Conservation (phyloP, 2,797 vertebrate genomes). For the Paramormyrops hopkinsi region DNA sequence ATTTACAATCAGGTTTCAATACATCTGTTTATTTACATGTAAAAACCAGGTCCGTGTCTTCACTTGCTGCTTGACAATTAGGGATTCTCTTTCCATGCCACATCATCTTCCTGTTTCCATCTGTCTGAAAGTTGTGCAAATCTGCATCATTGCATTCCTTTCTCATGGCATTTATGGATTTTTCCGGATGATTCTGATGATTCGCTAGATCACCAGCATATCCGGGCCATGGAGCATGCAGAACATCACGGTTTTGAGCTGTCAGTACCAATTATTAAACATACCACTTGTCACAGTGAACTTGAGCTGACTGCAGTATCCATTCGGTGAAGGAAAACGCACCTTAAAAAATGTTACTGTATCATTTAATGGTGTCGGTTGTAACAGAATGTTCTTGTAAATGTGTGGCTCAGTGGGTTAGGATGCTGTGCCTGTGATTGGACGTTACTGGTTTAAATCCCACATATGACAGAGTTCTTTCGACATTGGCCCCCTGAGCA, state of each 20-base stretch:
- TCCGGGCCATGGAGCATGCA: background rate
- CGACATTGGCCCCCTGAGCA: background rate
- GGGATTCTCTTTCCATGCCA: background rate
- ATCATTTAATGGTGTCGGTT: background rate
- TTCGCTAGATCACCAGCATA: background rate
- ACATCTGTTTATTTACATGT: background rate
- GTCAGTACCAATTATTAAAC: background rate
- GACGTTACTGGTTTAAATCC: background rate
- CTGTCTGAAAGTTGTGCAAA: background rate
- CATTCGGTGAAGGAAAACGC: background rate
- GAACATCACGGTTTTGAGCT: background rate
- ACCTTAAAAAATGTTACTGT: background rate
- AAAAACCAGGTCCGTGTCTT: background rate
- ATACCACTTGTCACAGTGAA: background rate
- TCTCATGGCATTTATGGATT: background rate
- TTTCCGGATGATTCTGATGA: background rate
- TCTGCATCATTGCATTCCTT: background rate
- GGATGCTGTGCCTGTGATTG: background rate
- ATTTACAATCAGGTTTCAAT: background rate
- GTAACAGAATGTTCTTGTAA: background rate
- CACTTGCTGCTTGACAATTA: background rate
- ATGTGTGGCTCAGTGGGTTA: background rate
- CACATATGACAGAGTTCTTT: background rate
- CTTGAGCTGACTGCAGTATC: background rate
- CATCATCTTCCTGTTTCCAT: background rate